Evolutionary conservation across 2,797 vertebrate species (phyloP).

Genomic region (Pogonophryne albipinna): DNA sequence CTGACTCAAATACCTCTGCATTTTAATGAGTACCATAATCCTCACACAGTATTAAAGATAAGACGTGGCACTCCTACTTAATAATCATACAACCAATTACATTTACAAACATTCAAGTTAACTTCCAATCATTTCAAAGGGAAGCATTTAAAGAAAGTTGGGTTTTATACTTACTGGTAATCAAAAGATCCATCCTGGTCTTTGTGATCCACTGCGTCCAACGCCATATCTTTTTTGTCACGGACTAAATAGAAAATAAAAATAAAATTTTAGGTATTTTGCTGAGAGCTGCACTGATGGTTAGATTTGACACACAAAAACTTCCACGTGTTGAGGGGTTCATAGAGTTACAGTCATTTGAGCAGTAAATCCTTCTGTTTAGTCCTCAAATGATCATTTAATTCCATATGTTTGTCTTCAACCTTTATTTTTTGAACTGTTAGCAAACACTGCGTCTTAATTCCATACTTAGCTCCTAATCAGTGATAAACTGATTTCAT

Average conservation of each 20-base stretch:
- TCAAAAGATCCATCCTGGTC: conserved; percentile 97
- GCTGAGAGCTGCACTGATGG: neutral
- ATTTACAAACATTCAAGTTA: neutral
- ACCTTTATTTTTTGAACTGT: conserved; percentile 12
- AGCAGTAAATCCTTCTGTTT: conserved; percentile 1
- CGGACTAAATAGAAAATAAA: conserved; percentile 85
- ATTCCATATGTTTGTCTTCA: neutral
- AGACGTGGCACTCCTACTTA: neutral
- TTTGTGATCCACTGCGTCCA: conserved; percentile 94
- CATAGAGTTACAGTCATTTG: conserved; percentile 2
- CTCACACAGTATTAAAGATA: neutral
- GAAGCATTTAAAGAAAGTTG: neutral
- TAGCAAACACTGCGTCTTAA: conserved; percentile 18
- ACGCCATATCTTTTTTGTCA: conserved; percentile 95
- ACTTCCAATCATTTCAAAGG: neutral
- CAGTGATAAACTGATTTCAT: no score
- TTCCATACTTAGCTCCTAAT: neutral
- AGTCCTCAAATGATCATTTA: conserved; percentile 9
- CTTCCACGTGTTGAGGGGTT: neutral
- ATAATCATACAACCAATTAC: neutral
- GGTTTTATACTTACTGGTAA: conserved; percentile 89
- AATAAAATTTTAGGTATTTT: neutral
- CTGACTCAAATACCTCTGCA: neutral
- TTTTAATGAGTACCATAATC: neutral
- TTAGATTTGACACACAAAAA: neutral